Evolutionary conservation across 2,888 invertebrate genomes (phyloP).

Genomic region (Drosophila nigricruria): DNA sequence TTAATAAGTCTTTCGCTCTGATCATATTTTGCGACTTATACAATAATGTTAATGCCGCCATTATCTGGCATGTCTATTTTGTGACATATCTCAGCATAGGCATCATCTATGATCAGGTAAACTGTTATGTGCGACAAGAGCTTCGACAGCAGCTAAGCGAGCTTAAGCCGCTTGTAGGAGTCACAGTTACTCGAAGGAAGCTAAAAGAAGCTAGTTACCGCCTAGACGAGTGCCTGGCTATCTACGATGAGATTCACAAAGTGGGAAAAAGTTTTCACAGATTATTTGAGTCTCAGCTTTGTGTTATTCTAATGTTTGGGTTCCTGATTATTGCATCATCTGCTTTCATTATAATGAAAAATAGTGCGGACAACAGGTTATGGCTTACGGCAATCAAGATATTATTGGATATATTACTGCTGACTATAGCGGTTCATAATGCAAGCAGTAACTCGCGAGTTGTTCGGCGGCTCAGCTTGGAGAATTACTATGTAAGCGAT

Average conservation of each 20-base stretch:
- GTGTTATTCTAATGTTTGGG: conserved; percentile 31
- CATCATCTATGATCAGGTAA: conserved; percentile 53
- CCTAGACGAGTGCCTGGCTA: conserved; percentile 53
- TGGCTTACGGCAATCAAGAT: conserved; percentile 27
- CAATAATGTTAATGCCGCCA: conserved; percentile 15
- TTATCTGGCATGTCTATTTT: conserved; percentile 56
- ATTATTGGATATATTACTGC: conserved; percentile 53
- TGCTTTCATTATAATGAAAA: conserved; percentile 18
- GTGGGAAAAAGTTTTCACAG: conserved; percentile 47
- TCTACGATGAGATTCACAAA: conserved; percentile 63
- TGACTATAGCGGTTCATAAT: conserved; percentile 57
- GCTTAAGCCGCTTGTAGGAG: conserved; percentile 17
- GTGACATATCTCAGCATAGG: conserved; percentile 61
- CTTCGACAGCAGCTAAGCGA: conserved; percentile 40
- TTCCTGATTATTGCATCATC: conserved; percentile 33
- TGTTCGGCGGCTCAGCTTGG: conserved; percentile 53
- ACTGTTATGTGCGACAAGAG: conserved; percentile 50
- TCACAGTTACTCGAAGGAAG: conserved; percentile 4
- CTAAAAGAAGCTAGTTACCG: conserved; percentile 20
- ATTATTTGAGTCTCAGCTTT: conserved; percentile 54
- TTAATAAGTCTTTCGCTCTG: rapidly evolving
- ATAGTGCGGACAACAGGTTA: neutral
- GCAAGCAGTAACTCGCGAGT: conserved; percentile 50
- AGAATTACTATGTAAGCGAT: conserved; percentile 54
- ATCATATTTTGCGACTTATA: conserved; percentile 3